phyloP scores from a whole-genome alignment of 30 jellyfish, hydroid and myxozoan genomes.

The Phacellophora camtschatica region DNA sequence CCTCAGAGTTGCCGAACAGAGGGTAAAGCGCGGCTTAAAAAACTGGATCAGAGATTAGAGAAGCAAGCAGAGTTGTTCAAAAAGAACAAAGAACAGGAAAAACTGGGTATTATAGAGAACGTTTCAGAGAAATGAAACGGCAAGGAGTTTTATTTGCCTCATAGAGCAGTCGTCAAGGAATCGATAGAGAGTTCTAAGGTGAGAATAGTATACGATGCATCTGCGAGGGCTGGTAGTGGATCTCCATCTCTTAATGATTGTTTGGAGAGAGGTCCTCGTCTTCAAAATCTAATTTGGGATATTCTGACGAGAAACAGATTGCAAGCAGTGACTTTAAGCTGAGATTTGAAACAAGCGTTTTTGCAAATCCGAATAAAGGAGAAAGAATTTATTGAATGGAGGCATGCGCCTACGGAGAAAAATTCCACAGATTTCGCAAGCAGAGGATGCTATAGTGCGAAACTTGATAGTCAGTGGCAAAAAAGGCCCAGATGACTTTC shows the following conservation, averaged over 20 bases:
- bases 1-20: not conserved
- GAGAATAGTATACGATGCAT: constrained; percentile 59
- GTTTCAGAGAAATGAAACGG: not conserved
- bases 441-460: constrained; percentile 31
- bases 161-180: constrained; percentile 30
- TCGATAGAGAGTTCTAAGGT: constrained; percentile 26
- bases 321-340: constrained; percentile 53
- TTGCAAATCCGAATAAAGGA: constrained; percentile 27
- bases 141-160: constrained; percentile 46
- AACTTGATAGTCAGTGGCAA: constrained; percentile 11
- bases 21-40: not conserved
- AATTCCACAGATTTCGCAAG: constrained; percentile 72
- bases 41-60: not conserved
- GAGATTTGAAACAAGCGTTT: no score
- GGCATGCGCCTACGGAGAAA: constrained; percentile 41
- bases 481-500: constrained; percentile 52
- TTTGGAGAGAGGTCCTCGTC: constrained; percentile 63
- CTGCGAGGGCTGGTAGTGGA: constrained; percentile 16
- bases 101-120: no score
- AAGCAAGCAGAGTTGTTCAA: no score
- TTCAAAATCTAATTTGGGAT: constrained; percentile 40
- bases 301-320: constrained; percentile 53
- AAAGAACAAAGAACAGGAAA: no score
- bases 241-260: constrained; percentile 60
- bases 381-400: constrained; percentile 41